phyloP scores from a whole-genome alignment of 2,113 vertebrate genomes.

The Stictonetta naevosa region DNA sequence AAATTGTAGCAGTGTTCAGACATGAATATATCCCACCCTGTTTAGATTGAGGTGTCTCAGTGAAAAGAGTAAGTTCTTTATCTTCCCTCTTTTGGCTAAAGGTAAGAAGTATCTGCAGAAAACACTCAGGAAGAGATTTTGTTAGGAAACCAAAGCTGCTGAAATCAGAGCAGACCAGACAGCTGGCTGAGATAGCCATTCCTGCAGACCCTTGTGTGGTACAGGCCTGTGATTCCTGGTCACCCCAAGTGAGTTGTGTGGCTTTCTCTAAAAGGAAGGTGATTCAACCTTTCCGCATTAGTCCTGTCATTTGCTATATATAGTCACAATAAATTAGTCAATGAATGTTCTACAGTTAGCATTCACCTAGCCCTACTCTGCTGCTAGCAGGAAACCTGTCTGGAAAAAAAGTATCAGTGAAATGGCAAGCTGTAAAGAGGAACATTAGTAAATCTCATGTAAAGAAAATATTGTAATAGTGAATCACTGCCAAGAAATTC shows the following conservation, averaged over 20 bases:
- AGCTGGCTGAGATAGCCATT: background rate
- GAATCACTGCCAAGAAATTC: conserved; percentile 26
- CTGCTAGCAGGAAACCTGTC: background rate
- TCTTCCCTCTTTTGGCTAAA: background rate
- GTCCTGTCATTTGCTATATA: background rate
- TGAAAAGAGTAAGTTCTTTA: background rate
- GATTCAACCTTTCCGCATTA: background rate
- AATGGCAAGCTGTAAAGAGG: background rate
- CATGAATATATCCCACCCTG: background rate
- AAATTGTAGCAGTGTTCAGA: background rate
- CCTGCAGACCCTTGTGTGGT: background rate
- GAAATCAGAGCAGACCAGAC: background rate
- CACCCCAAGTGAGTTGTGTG: background rate
- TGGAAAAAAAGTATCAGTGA: conserved; percentile 9
- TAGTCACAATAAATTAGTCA: background rate
- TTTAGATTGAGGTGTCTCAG: background rate
- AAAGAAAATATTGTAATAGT: conserved; percentile 51
- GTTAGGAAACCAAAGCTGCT: background rate
- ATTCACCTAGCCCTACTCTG: background rate
- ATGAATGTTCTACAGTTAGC: background rate
- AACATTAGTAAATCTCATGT: conserved; percentile 2
- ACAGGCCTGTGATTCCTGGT: background rate
- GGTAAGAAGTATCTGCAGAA: background rate
- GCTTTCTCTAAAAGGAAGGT: background rate
- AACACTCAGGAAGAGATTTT: background rate